Percentiles rank a stretch among this genome's conserved stretches.
These are phyloP conservation scores for Passerculus sandwichensis DNA, from an alignment of 2,797 vertebrate genomes.

Conservation along the genomic window DNA sequence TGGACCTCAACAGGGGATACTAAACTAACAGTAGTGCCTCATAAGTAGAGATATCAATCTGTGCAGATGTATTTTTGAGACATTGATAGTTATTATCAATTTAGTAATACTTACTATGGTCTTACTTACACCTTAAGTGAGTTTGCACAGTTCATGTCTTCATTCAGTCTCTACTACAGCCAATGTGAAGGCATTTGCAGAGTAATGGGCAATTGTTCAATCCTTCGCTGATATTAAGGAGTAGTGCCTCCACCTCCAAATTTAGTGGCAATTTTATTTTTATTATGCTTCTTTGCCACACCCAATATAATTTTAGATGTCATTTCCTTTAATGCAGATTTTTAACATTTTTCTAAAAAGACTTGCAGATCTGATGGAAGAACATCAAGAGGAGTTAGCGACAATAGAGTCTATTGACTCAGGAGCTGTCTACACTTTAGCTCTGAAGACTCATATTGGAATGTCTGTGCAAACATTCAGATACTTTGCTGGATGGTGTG, in stretches of 20 bases:
- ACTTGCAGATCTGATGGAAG: slow-evolving; percentile 83
- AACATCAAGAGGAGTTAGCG: slow-evolving; percentile 82
- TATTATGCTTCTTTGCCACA: not conserved
- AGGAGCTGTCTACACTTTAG: slow-evolving; percentile 83
- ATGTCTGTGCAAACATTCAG: slow-evolving; percentile 86
- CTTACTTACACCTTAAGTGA: not conserved
- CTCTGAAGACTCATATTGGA: slow-evolving; percentile 83
- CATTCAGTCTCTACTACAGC: not conserved
- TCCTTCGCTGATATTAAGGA: not conserved
- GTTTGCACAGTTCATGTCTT: not conserved
- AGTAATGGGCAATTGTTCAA: not conserved
- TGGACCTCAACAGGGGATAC: not conserved
- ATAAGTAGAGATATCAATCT: not conserved
- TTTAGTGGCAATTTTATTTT: not conserved
- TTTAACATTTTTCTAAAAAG: slow-evolving; percentile 51
- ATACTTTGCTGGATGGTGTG: slow-evolving; percentile 86
- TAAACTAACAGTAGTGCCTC: not conserved
- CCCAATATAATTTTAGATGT: not conserved
- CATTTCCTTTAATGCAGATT: not conserved
- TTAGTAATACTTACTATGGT: not conserved
- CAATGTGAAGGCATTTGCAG: not conserved
- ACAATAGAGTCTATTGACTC: slow-evolving; percentile 83
- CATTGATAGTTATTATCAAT: not conserved
- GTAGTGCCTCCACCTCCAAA: not conserved
- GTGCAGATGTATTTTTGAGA: not conserved